Evolutionary conservation across 2,888 invertebrate species (phyloP).

Genomic region (Octonoba sinensis): DNA sequence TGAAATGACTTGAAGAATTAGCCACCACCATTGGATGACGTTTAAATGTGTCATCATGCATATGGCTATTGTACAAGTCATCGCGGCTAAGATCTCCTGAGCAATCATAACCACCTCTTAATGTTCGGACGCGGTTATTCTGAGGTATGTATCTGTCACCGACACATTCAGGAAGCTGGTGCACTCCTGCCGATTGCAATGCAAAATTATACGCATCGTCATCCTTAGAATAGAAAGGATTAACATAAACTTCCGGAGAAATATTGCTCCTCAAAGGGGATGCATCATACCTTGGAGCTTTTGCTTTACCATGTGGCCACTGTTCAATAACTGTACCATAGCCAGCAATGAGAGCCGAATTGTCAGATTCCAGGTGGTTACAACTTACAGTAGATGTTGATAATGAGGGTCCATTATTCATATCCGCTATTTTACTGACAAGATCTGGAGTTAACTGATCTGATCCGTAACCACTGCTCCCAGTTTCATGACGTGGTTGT

Average conservation of each 20-base stretch:
- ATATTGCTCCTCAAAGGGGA: slow-evolving; percentile 43
- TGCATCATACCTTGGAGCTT: slow-evolving; percentile 21
- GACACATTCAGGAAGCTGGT: slow-evolving; percentile 41
- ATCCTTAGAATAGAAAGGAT: slow-evolving; percentile 59
- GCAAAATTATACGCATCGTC: slow-evolving; percentile 51
- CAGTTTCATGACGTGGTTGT: slow-evolving; percentile 66
- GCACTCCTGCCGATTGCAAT: slow-evolving; percentile 44
- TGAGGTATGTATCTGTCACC: slow-evolving; percentile 58
- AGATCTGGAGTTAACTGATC: slow-evolving; percentile 66
- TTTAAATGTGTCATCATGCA: slow-evolving; percentile 69
- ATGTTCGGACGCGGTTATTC: slow-evolving; percentile 53
- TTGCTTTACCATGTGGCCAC: slow-evolving; percentile 43
- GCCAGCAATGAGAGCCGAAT: slow-evolving; percentile 43
- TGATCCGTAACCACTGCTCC: slow-evolving; percentile 66
- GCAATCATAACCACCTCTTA: slow-evolving; percentile 42
- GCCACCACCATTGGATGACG: slow-evolving; percentile 57
- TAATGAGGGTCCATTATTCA: slow-evolving; percentile 59
- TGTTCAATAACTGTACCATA: slow-evolving; percentile 50
- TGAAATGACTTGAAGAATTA: slow-evolving; percentile 71
- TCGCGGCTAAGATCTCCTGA: slow-evolving; percentile 31
- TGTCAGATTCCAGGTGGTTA: slow-evolving; percentile 58
- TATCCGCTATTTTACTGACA: slow-evolving; percentile 64
- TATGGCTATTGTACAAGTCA: slow-evolving; percentile 43
- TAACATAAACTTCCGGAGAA: slow-evolving; percentile 53
- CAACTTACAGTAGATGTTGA: slow-evolving; percentile 58